phyloP scores from a whole-genome alignment of 2,113 vertebrate species.

The Ciconia maguari region DNA sequence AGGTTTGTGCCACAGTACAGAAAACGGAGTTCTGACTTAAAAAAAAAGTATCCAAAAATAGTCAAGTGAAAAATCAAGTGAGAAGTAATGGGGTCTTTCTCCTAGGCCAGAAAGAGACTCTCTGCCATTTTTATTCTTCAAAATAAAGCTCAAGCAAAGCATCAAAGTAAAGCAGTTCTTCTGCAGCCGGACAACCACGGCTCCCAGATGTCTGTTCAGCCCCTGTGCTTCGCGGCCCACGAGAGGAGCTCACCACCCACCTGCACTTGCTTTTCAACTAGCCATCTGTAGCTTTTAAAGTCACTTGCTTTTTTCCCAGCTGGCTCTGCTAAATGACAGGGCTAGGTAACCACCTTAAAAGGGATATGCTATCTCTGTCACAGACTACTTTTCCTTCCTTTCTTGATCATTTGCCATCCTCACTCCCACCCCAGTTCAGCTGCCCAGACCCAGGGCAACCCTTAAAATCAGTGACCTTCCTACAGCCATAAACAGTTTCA shows the following conservation, averaged over 20 bases:
- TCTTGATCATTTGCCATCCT: not conserved
- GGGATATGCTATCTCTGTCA: not conserved
- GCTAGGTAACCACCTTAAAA: constrained; percentile 21
- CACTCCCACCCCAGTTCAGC: not conserved
- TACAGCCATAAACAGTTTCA: not conserved
- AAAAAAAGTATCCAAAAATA: not conserved
- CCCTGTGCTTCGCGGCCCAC: not conserved
- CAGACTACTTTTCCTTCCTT: not conserved
- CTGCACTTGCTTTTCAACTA: constrained; percentile 21
- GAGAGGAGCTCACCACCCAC: not conserved
- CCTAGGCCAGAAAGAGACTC: not conserved
- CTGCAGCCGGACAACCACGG: not conserved
- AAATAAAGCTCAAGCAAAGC: constrained; percentile 9
- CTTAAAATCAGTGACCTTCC: not conserved
- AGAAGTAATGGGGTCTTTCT: not conserved
- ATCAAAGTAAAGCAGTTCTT: constrained; percentile 46
- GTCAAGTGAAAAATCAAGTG: not conserved
- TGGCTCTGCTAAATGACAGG: constrained; percentile 30
- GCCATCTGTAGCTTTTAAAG: constrained; percentile 30
- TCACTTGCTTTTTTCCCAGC: constrained; percentile 37
- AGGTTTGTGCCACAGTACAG: not conserved
- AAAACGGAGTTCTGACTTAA: not conserved
- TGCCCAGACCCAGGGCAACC: not conserved
- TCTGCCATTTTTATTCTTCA: constrained; percentile 41
- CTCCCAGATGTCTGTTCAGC: constrained; percentile 23